Conservation (phyloP, 2,113 vertebrate genomes). For the Tiliqua scincoides region DNA sequence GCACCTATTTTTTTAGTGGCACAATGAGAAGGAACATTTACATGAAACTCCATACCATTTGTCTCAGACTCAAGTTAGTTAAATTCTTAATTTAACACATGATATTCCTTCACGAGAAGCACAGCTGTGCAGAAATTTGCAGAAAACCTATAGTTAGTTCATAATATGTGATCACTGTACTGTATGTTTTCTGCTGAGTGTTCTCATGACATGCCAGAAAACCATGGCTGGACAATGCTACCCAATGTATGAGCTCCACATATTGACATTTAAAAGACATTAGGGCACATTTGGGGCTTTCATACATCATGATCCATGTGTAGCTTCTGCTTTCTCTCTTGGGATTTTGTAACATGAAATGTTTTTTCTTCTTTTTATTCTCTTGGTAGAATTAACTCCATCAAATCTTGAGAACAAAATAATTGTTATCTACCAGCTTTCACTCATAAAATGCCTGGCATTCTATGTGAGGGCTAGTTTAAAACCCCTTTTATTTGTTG, state of each 20-base stretch:
- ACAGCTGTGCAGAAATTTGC: neutral
- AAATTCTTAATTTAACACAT: neutral
- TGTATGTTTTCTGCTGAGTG: neutral
- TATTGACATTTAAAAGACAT: too few relatives aligned
- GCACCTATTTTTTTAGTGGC: neutral
- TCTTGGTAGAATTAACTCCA: constrained; percentile 22
- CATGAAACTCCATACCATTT: neutral
- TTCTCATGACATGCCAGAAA: neutral
- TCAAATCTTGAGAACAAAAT: constrained; percentile 27
- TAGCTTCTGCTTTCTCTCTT: too few relatives aligned
- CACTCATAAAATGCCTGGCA: constrained; percentile 7
- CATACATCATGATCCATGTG: too few relatives aligned
- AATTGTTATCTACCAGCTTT: constrained; percentile 27
- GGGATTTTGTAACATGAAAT: too few relatives aligned
- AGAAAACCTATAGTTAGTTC: neutral
- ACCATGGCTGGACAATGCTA: neutral
- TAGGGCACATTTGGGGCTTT: too few relatives aligned
- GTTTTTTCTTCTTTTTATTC: too few relatives aligned
- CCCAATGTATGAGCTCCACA: too few relatives aligned
- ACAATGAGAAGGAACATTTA: neutral
- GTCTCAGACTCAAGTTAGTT: neutral
- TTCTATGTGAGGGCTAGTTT: neutral
- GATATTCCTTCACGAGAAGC: constrained; percentile 28
- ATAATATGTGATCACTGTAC: neutral
- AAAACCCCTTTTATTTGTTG: constrained; percentile 10